Percentiles rank a stretch among this genome's conserved stretches.
Conservation (phyloP, 2,113 vertebrate genomes). For the Arenaria interpres region DNA sequence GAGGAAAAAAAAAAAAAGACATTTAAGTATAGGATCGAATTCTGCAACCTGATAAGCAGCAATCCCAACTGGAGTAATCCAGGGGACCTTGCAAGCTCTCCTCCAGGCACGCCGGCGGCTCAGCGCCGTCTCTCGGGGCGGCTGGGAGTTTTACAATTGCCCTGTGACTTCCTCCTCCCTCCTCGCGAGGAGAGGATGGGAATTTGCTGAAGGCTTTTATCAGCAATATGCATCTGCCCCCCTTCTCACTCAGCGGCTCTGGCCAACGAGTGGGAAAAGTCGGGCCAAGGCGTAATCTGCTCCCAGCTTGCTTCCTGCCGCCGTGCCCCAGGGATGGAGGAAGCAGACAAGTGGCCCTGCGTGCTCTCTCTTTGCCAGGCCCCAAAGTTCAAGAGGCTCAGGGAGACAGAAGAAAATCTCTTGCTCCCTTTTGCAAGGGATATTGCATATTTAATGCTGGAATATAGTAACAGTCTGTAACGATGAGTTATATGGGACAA, state of each 20-base stretch:
- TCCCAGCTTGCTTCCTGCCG: slow-evolving; percentile 58
- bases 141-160: neutral
- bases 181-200: slow-evolving; percentile 35
- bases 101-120: rapidly evolving
- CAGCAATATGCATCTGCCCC: slow-evolving; percentile 62
- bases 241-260: slow-evolving; percentile 19
- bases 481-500: neutral
- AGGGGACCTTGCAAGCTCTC: neutral
- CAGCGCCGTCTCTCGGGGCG: neutral
- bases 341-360: slow-evolving; percentile 56
- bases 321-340: slow-evolving; percentile 57
- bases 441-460: neutral
- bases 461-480: neutral
- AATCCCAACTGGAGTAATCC: neutral
- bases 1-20: neutral
- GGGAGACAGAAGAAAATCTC: neutral
- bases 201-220: slow-evolving; percentile 62
- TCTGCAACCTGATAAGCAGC: neutral
- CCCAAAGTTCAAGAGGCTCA: slow-evolving; percentile 30
- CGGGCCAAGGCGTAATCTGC: slow-evolving; percentile 47
- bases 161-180: slow-evolving; percentile 46
- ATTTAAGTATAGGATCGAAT: rapidly evolving
- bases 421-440: neutral
- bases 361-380: slow-evolving; percentile 16
- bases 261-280: slow-evolving; percentile 56